A percentile compares a stretch with the other conserved stretches of the same genome.
Evolutionary conservation across 1,140 invertebrate species (phyloP).

Genomic region (Papilio dardanus): DNA sequence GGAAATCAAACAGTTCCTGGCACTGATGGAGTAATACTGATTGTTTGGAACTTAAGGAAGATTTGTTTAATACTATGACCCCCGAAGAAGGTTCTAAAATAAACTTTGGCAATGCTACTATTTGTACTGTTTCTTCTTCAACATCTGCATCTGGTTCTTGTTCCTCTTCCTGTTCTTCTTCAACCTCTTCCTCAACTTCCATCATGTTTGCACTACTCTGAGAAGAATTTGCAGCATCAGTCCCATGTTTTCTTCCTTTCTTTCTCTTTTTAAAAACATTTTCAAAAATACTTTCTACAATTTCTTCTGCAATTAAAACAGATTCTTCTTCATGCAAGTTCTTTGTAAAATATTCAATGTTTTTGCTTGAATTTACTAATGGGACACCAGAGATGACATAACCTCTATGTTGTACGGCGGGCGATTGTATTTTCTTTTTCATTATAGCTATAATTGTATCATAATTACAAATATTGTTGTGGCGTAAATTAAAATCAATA

Average conservation of each 20-base stretch:
- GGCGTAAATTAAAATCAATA: conserved; percentile 81
- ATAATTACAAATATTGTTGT: conserved; percentile 74
- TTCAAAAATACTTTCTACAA: conserved; percentile 73
- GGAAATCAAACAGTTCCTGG: conserved; percentile 61
- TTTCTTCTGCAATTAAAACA: conserved; percentile 66
- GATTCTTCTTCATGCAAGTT: conserved; percentile 77
- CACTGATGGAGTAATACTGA: conserved; percentile 57
- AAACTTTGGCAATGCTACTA: conserved; percentile 64
- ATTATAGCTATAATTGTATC: conserved; percentile 79
- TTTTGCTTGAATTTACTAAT: conserved; percentile 74
- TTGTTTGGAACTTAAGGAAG: conserved; percentile 52
- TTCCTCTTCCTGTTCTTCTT: conserved; percentile 58
- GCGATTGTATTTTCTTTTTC: conserved; percentile 74
- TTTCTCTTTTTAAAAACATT: conserved; percentile 65
- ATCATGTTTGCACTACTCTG: conserved; percentile 42
- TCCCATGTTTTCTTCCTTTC: conserved; percentile 45
- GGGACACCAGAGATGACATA: conserved; percentile 84
- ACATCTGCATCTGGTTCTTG: conserved; percentile 51
- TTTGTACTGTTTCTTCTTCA: conserved; percentile 54
- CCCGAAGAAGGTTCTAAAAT: conserved; percentile 61
- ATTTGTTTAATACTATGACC: conserved; percentile 51
- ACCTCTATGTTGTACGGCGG: conserved; percentile 82
- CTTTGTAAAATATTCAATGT: conserved; percentile 53
- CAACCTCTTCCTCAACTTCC: conserved; percentile 42
- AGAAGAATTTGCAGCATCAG: conserved; percentile 48